Percentiles rank a stretch among this genome's conserved stretches.
Conservation (phyloP, 1,140 invertebrate genomes). For the Drosophila melanica region DNA sequence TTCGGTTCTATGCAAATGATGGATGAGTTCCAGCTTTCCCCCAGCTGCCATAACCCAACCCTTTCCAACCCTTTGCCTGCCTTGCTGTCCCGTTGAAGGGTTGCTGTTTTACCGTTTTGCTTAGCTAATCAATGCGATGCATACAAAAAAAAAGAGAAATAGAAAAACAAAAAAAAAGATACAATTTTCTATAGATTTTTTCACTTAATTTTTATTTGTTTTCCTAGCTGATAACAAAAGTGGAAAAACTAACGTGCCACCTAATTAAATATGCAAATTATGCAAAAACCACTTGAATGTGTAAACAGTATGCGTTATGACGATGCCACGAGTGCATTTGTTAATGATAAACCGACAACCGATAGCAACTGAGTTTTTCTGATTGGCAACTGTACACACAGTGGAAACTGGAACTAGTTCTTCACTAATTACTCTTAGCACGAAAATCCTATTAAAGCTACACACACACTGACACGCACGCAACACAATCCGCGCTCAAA, state of each 20-base stretch:
- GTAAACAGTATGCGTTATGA: slow-evolving; percentile 59
- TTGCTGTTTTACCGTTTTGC: slow-evolving; percentile 45
- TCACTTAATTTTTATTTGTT: slow-evolving; percentile 81
- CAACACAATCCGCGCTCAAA: slow-evolving; percentile 29
- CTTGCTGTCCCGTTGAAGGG: slow-evolving; percentile 29
- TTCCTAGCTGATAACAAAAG: slow-evolving; percentile 68
- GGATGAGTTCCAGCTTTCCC: slow-evolving; percentile 54
- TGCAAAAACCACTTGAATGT: slow-evolving; percentile 75
- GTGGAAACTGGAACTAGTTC: slow-evolving; percentile 9
- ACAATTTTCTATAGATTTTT: slow-evolving; percentile 67
- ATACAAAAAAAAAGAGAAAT: neutral
- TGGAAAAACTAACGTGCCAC: slow-evolving; percentile 39
- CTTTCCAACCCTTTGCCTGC: slow-evolving; percentile 37
- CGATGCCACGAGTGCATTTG: slow-evolving; percentile 23
- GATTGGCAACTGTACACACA: slow-evolving; percentile 14
- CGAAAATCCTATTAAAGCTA: slow-evolving; percentile 72
- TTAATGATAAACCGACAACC: slow-evolving; percentile 35
- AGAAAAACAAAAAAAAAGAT: slow-evolving; percentile 16
- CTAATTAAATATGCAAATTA: slow-evolving; percentile 79
- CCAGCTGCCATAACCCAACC: slow-evolving; percentile 51
- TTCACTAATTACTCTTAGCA: slow-evolving; percentile 61
- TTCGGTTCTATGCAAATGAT: slow-evolving; percentile 69
- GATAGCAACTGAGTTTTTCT: neutral
- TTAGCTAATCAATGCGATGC: slow-evolving; percentile 58
- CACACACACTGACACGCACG: slow-evolving; percentile 67